Base-by-base conservation (phyloP, 2,113 vertebrate genomes). In the Charina bottae region DNA sequence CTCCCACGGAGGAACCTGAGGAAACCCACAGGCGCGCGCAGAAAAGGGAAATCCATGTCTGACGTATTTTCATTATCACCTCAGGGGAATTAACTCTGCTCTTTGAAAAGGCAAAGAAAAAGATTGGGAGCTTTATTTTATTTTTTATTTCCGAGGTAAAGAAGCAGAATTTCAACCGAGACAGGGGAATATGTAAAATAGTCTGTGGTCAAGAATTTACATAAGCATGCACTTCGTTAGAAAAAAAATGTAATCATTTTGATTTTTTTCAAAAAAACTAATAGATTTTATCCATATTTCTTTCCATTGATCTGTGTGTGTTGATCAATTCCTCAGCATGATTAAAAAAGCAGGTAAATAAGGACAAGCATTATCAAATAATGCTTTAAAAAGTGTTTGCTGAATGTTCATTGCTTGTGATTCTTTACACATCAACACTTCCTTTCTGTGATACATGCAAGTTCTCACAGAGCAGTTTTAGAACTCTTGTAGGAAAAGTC, bases 21-120 rank as follows among this genome's bases (percentile, higher is more conserved):
- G 91, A 89, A 92, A 89, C 11, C 46, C 24, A 26, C 10, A 53
- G 72, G 85, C 49, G 24, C 24, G 60, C 2, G 23, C 56, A 72
- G 12, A 55, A 84, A 26, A 89, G 72, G 72, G 72, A 84, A 92
- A 19, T 72, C 68, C 87, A 1, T 33, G 37, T 53, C 42, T 62
- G 72, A 89, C n/a, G 23, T 87, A 53, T 19, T 19, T 33, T 55
- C 95, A 87, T 94, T 93, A 89, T 26, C 54, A 60, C 21, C 53
- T 54, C 55, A 46, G 0, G 42, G 55, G 19, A 37, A 33, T 17
- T 59, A 46, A 33, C 21, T 37, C 23, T 83, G 17, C 12, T 56
- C 33, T 78, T 42, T 46, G 53, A 37, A 19, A 85, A 53, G 24
- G 42, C 21, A 26, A 53, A 26, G 21, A 4, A 54, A 85, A 85